These are phyloP conservation scores for Seladonia tumulorum DNA, from an alignment of 2,888 invertebrate species.

Conservation along the genomic window DNA sequence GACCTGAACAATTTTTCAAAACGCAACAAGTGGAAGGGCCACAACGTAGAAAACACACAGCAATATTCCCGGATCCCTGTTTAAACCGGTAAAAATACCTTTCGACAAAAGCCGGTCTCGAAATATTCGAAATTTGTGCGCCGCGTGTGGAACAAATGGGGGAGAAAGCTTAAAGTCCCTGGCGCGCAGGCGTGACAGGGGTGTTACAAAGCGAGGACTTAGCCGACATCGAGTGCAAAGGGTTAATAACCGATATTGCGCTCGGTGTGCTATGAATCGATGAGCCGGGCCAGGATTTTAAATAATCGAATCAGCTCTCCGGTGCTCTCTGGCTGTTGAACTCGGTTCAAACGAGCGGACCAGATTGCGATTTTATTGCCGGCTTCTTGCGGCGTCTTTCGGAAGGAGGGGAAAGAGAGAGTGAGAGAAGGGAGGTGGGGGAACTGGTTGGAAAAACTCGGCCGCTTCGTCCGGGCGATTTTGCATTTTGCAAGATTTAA, in stretches of 20 bases:
- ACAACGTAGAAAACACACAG: background rate
- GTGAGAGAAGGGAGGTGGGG: background rate
- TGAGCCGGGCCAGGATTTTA: background rate
- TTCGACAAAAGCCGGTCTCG: background rate
- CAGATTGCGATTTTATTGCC: constrained; percentile 13
- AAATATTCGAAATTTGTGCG: background rate
- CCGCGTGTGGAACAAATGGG: background rate
- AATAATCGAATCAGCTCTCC: background rate
- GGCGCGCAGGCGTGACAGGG: background rate
- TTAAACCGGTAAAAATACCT: background rate
- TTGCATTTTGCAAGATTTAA: constrained; percentile 30
- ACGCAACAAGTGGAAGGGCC: background rate
- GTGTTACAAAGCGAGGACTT: background rate
- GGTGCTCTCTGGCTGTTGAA: constrained; percentile 7
- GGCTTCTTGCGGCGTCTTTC: background rate
- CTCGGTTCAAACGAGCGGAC: background rate
- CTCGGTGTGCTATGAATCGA: background rate
- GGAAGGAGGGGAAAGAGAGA: too few relatives aligned
- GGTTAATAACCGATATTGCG: background rate
- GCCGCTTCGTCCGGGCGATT: background rate
- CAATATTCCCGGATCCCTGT: background rate
- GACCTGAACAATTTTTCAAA: background rate
- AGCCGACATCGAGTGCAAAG: background rate
- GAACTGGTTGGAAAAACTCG: constrained; percentile 3
- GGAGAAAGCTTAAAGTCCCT: background rate